Conservation (phyloP, 2,888 invertebrate species). For the Crematogaster levior region DNA sequence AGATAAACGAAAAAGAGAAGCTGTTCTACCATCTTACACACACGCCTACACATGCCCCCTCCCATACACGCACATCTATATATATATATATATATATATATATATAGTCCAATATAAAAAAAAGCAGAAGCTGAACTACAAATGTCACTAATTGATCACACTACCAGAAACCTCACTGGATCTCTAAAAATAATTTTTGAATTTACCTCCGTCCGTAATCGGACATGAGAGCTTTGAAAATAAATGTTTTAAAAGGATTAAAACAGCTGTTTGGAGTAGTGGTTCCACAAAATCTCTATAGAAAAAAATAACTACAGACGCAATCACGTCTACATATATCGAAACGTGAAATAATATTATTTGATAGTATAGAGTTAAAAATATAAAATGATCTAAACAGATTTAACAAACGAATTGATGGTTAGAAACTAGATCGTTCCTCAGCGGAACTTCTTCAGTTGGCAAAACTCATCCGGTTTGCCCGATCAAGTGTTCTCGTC, state of each 20-base stretch:
- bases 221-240: neutral
- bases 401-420: neutral
- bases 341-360: neutral
- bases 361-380: neutral
- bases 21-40: constrained; percentile 57
- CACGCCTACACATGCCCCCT: too few relatives aligned
- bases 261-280: neutral
- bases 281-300: neutral
- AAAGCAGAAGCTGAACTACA: neutral
- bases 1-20: constrained; percentile 63
- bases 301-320: neutral
- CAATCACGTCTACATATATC: neutral
- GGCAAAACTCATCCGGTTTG: constrained; percentile 10
- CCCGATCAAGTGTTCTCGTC: constrained; percentile 23
- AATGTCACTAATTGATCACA: constrained; percentile 25
- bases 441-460: constrained; percentile 1
- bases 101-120: neutral
- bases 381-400: neutral
- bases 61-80: too few relatives aligned
- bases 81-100: constrained; percentile 57
- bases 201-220: neutral
- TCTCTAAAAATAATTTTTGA: constrained; percentile 10
- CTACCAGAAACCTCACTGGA: neutral
- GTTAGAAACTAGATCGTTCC: neutral
- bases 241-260: constrained; percentile 4